Evolutionary conservation across 2,113 vertebrate genomes (phyloP).

Genomic region (Prionailurus viverrinus): DNA sequence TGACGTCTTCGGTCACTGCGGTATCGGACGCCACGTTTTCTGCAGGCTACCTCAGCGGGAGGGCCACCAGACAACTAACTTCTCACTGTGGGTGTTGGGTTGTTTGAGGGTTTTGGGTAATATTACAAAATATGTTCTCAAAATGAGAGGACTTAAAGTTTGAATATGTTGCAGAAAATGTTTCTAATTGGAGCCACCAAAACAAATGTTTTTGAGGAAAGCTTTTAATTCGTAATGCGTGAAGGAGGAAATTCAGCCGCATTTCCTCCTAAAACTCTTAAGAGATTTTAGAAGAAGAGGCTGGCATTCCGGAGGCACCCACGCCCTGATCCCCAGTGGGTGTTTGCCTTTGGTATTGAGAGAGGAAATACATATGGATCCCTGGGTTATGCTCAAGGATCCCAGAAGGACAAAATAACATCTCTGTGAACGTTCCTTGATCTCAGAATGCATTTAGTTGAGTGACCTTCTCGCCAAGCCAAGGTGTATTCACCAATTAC

Average conservation of each 20-base stretch:
- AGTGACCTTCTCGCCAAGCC: background rate
- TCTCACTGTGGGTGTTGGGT: background rate
- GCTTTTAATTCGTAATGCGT: background rate
- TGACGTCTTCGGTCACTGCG: background rate
- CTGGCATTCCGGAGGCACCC: background rate
- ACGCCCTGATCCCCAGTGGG: background rate
- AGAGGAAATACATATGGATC: background rate
- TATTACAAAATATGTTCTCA: background rate
- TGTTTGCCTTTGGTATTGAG: background rate
- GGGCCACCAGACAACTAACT: background rate
- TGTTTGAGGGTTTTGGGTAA: background rate
- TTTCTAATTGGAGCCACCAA: background rate
- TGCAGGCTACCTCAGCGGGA: background rate
- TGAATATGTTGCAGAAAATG: background rate
- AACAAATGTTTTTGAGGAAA: background rate
- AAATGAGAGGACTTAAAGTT: background rate
- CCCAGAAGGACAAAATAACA: background rate
- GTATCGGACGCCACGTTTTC: no score
- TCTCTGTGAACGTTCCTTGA: background rate
- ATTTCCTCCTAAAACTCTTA: background rate
- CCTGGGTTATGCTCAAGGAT: background rate
- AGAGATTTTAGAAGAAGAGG: background rate
- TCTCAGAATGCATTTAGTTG: background rate
- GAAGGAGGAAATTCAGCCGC: background rate
- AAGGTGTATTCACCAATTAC: background rate